Evolutionary conservation across 2,888 invertebrate genomes (phyloP), one percentile per base, ranked within the genome.

Genomic region (Acholoe squamosa): DNA sequence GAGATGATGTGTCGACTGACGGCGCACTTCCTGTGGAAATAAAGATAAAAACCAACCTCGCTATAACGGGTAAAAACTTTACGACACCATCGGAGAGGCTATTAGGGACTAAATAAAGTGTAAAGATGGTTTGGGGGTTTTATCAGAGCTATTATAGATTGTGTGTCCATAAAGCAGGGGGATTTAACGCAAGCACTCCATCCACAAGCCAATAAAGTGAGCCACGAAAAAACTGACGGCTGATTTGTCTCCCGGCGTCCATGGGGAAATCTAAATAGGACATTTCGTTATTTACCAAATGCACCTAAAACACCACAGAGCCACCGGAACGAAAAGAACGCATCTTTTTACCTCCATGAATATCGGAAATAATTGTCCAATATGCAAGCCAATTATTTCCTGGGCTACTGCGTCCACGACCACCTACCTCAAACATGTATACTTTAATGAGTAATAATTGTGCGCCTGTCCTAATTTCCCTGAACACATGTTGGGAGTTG

Each of bases 41-140:
- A 80, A 80, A 80, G 80, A 80, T 80, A 80, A 80, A 80, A 80
- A 80, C n/a, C 7, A 34, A 80, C 80, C 43, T 14, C 80, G 43
- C 16, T 80, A 34, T n/a, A 43, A 80, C 76, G 31, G 76, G 31
- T 14, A 80, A 33, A 80, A 80, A 33, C 34, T 80, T 34, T 34
- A 80, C 43, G 80, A 43, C 80, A 16, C 34, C 43, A 43, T 80
- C 33, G 80, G 34, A 80, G 33, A 33, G 80, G 43, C 80, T 43
- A 80, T 80, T 34, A 80, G 22, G 80, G 80, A 80, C 80, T 80
- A 80, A 34, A 80, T 80, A 80, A 80, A 80, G 80, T 80, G 43
- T 80, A 80, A 80, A 80, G 80, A 80, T 80, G 80, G 80, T 43
- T 80, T 80, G 34, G 80, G 67, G n/a, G 12, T 80, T 80, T 34